Evolutionary conservation across 2,888 invertebrate species (phyloP).

Genomic region (Hylaea fasciaria): DNA sequence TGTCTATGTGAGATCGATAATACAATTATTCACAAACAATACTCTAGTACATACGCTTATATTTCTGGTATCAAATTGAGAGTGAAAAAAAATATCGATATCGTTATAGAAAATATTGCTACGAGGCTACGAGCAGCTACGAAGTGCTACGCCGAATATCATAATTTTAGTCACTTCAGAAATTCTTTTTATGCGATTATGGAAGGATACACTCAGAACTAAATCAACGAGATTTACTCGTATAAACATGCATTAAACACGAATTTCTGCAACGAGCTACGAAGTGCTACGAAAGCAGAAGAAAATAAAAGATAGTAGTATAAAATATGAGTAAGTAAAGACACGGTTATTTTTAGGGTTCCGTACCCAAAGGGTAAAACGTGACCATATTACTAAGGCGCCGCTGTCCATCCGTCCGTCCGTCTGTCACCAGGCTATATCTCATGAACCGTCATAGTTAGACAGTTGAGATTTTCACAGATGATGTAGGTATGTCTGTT

Average conservation of each 20-base stretch:
- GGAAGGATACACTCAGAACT: slow-evolving; percentile 1
- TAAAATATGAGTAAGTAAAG: background rate
- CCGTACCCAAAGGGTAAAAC: background rate
- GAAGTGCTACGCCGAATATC: slow-evolving; percentile 9
- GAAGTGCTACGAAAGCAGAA: background rate
- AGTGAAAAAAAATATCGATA: background rate
- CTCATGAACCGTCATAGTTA: no score
- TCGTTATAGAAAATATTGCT: background rate
- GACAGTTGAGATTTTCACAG: no score
- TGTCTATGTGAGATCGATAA: background rate
- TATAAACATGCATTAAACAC: background rate
- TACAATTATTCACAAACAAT: no score
- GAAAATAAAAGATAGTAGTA: background rate
- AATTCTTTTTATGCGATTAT: background rate
- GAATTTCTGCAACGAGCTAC: background rate
- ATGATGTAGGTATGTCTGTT: no score
- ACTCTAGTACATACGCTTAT: background rate
- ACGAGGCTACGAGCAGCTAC: slow-evolving; percentile 1
- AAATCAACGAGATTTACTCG: slow-evolving; percentile 4
- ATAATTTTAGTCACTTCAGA: background rate
- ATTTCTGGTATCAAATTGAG: background rate
- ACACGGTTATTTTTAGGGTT: no score
- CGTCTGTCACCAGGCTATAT: no score
- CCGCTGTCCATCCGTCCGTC: no score
- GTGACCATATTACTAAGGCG: no score